Evolutionary conservation across 2,888 invertebrate genomes (phyloP).

Genomic region (Spilarctia lutea): DNA sequence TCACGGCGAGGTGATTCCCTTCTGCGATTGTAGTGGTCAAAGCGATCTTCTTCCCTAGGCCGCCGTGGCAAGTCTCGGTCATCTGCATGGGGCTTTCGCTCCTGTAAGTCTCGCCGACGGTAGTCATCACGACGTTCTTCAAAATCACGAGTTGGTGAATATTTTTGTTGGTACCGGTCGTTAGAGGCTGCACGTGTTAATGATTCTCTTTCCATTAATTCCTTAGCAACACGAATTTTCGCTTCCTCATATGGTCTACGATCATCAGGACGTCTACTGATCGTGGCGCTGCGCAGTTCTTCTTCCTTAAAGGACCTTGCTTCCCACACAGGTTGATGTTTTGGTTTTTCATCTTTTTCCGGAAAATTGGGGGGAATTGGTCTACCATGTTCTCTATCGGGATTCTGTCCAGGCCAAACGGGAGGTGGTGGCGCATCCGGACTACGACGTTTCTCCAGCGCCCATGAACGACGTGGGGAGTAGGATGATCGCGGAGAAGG

Average conservation of each 20-base stretch:
- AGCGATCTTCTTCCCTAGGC: slow-evolving; percentile 48
- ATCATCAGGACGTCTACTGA: slow-evolving; percentile 49
- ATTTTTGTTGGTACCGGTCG: slow-evolving; percentile 44
- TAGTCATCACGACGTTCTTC: slow-evolving; percentile 40
- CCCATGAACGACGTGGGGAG: slow-evolving; percentile 79
- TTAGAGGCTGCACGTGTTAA: slow-evolving; percentile 17
- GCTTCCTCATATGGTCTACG: slow-evolving; percentile 55
- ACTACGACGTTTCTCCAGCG: slow-evolving; percentile 74
- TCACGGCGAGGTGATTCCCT: slow-evolving; percentile 49
- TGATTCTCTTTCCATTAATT: slow-evolving; percentile 31
- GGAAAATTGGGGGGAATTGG: slow-evolving; percentile 43
- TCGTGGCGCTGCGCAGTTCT: slow-evolving; percentile 34
- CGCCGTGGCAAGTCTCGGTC: slow-evolving; percentile 32
- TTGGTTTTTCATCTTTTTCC: slow-evolving; percentile 41
- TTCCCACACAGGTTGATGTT: slow-evolving; percentile 50
- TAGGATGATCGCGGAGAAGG: slow-evolving; percentile 63
- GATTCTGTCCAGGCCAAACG: slow-evolving; percentile 62
- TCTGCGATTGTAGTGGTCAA: slow-evolving; percentile 41
- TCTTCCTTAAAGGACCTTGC: slow-evolving; percentile 33
- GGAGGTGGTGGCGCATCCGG: slow-evolving; percentile 78
- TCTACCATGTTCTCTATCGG: slow-evolving; percentile 39
- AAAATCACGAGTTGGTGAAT: slow-evolving; percentile 34
- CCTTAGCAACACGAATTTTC: slow-evolving; percentile 45
- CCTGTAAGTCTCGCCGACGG: slow-evolving; percentile 34
- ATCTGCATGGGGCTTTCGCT: slow-evolving; percentile 35